These are phyloP conservation scores for Pterocles orientalis DNA, from an alignment of 2,113 vertebrate genomes.

Conservation along the genomic window DNA sequence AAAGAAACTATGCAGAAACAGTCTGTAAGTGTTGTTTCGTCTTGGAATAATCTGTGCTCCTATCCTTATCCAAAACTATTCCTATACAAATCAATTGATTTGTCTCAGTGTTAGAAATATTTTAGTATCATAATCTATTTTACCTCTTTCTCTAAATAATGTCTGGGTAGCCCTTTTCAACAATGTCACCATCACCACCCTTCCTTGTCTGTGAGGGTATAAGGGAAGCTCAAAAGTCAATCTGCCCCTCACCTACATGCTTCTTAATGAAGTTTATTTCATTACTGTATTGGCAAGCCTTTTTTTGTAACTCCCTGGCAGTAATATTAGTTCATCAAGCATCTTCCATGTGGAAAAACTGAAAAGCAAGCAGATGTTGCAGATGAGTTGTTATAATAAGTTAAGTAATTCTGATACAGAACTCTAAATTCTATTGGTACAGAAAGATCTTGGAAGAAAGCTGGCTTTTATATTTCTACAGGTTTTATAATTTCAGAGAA, in stretches of 20 bases:
- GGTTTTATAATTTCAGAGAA: background rate
- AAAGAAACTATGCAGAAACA: background rate
- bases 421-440: background rate
- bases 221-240: background rate
- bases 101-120: background rate
- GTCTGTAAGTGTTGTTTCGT: background rate
- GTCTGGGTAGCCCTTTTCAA: background rate
- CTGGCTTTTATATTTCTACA: background rate
- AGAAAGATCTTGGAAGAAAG: background rate
- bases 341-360: background rate
- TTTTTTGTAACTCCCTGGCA: background rate
- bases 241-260: background rate
- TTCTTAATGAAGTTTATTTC: background rate
- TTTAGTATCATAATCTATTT: background rate
- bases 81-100: background rate
- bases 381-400: background rate
- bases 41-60: background rate
- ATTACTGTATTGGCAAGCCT: background rate
- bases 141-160: background rate
- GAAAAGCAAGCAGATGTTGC: background rate
- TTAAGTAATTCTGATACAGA: background rate
- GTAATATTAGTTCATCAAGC: background rate
- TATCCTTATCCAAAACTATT: background rate
- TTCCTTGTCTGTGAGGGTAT: background rate
- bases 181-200: background rate